Conservation (phyloP, 2,113 vertebrate species). For the Ciconia boyciana region DNA sequence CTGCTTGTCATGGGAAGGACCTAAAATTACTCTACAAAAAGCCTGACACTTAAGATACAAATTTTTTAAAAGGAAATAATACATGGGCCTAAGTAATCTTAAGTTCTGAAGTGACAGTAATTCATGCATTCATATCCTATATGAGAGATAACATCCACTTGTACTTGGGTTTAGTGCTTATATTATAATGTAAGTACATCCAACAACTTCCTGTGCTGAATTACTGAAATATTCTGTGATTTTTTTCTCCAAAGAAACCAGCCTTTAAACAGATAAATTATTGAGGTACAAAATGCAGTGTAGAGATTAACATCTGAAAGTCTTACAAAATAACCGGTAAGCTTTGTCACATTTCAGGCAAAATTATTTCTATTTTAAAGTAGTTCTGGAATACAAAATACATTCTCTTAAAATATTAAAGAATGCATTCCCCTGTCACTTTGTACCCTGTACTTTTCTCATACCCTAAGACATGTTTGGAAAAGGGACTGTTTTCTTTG, state of each 20-base stretch:
- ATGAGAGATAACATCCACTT: background rate
- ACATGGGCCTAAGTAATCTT: background rate
- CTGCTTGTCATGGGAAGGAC: background rate
- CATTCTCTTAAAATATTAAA: background rate
- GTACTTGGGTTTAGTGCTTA: too few species aligned
- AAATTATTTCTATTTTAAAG: background rate
- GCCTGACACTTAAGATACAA: background rate
- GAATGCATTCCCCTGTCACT: background rate
- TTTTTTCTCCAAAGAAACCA: background rate
- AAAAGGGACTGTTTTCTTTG: background rate
- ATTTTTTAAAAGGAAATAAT: background rate
- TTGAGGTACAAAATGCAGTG: background rate
- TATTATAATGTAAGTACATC: background rate
- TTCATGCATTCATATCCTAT: background rate
- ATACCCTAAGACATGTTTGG: background rate
- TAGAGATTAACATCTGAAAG: background rate
- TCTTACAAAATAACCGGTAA: background rate
- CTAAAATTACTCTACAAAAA: background rate
- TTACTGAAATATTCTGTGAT: background rate
- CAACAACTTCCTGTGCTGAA: background rate
- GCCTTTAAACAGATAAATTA: background rate
- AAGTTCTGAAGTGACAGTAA: background rate
- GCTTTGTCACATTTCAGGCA: background rate
- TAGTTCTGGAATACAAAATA: background rate
- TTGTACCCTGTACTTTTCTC: background rate